A percentile compares a stretch with the other conserved stretches of the same genome.
Evolutionary conservation across 2,797 vertebrate genomes (phyloP).

Genomic region (Paguma larvata): DNA sequence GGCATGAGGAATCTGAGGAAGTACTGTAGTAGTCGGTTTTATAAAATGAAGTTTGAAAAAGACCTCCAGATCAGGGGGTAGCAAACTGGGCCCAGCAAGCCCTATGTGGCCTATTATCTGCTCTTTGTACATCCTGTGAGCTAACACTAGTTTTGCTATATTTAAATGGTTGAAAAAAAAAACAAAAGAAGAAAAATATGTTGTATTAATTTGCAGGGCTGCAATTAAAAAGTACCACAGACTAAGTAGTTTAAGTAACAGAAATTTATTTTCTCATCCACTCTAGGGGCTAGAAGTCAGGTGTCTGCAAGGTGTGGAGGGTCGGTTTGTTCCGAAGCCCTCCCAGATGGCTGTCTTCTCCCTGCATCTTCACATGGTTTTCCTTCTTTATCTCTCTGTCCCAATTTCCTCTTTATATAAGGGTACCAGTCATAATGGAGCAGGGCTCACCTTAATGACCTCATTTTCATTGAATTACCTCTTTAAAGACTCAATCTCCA

Average conservation of each 20-base stretch:
- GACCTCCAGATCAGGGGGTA: background rate
- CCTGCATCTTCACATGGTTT: background rate
- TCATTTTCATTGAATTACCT: background rate
- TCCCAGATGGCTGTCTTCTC: background rate
- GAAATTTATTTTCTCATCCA: background rate
- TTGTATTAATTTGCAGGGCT: background rate
- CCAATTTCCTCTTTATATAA: background rate
- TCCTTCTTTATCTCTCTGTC: background rate
- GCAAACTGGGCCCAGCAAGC: background rate
- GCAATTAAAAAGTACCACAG: too few relatives aligned
- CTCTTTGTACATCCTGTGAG: background rate
- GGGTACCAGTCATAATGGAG: background rate
- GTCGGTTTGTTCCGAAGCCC: background rate
- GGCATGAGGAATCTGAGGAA: background rate
- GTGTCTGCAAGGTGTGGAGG: fast-evolving
- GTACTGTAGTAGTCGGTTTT: background rate
- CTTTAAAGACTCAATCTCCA: background rate
- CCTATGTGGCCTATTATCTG: background rate
- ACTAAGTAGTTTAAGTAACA: background rate
- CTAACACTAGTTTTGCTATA: background rate
- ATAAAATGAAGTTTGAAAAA: background rate
- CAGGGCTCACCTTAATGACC: background rate
- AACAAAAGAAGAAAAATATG: background rate
- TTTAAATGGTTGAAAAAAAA: background rate
- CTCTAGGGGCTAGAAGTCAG: background rate